Evolutionary conservation across 1,140 invertebrate genomes (phyloP).

Genomic region (Drosophila punjabiensis): DNA sequence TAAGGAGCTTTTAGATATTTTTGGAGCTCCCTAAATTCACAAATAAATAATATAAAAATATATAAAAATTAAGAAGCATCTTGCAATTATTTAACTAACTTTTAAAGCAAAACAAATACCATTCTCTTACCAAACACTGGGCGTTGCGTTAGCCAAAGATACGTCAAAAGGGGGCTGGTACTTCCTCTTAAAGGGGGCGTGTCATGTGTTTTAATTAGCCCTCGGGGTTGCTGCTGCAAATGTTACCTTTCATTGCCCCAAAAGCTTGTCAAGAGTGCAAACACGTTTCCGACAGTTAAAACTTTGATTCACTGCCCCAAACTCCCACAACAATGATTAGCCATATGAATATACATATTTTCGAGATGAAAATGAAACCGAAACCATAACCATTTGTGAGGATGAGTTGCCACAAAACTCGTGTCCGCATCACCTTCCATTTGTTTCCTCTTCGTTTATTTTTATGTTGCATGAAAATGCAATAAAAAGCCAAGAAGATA

Average conservation of each 20-base stretch:
- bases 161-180: slow-evolving; percentile 9
- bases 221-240: slow-evolving; percentile 14
- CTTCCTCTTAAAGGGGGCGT: slow-evolving; percentile 14
- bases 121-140: not conserved
- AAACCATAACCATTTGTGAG: slow-evolving; percentile 32
- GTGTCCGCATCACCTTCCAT: slow-evolving; percentile 49
- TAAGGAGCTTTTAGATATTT: not conserved
- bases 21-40: not conserved
- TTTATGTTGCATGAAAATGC: slow-evolving; percentile 45
- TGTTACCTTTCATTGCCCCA: slow-evolving; percentile 44
- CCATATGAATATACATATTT: slow-evolving; percentile 22
- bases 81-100: not conserved
- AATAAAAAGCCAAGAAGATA: slow-evolving; percentile 50
- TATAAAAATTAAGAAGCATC: not conserved
- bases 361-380: slow-evolving; percentile 43
- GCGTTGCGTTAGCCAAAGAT: not conserved
- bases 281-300: slow-evolving; percentile 51
- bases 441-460: slow-evolving; percentile 32
- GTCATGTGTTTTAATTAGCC: slow-evolving; percentile 29
- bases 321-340: slow-evolving; percentile 49
- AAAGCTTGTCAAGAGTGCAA: slow-evolving; percentile 44
- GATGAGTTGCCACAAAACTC: slow-evolving; percentile 49
- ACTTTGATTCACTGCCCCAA: slow-evolving; percentile 21
- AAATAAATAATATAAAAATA: not conserved
- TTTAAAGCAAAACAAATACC: not conserved